Conservation (phyloP, 2,797 vertebrate genomes). For the Malurus splendens region DNA sequence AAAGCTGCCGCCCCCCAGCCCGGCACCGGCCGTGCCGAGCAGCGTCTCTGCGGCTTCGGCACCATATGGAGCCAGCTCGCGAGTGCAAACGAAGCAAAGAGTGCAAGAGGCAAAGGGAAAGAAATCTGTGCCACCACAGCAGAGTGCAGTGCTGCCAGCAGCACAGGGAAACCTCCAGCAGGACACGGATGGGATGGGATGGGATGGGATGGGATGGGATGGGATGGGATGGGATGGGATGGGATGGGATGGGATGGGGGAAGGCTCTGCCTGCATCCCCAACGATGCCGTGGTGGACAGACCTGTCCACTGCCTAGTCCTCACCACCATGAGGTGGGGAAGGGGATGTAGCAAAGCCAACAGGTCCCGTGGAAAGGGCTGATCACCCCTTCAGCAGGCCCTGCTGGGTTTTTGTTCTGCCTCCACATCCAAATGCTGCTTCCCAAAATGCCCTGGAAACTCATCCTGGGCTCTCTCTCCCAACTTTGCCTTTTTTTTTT, state of each 20-base stretch:
- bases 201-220: too few relatives aligned
- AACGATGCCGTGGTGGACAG: rapidly evolving
- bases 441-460: neutral
- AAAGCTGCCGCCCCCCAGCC: neutral
- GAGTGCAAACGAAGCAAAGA: conserved; percentile 28
- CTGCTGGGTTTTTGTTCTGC: neutral
- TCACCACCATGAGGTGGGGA: rapidly evolving
- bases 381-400: neutral
- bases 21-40: neutral
- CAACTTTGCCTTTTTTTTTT: neutral
- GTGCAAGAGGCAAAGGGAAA: neutral
- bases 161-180: rapidly evolving
- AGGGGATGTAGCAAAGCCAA: neutral
- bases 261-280: neutral
- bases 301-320: rapidly evolving
- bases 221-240: too few relatives aligned
- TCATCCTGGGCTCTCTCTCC: neutral
- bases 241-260: neutral
- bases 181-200: neutral
- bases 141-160: neutral
- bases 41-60: neutral
- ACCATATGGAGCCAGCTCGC: neutral
- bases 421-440: neutral
- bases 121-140: neutral
- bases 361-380: neutral